Evolutionary conservation across 2,113 vertebrate genomes (phyloP), one percentile per base, ranked within the genome.

Genomic region (Gambusia affinis): DNA sequence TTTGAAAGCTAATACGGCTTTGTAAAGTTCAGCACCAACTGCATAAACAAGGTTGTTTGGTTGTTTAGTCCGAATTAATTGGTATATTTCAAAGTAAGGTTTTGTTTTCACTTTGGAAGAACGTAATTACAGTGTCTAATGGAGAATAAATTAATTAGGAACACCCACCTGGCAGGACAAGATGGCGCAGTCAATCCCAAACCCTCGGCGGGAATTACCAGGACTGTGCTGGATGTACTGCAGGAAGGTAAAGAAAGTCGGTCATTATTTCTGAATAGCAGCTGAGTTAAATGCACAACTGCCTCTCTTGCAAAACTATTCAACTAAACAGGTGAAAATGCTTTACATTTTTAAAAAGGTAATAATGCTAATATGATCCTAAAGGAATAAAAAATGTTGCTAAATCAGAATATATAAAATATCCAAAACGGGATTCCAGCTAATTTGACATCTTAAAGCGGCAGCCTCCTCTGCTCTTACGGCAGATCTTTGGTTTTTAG

Each of bases 181-280:
- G 87, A 99, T 98, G 28, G 98, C 98, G 1, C 98, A 99, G 93
- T 99, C 98, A 0, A 99, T 97, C 88, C 98, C 98, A 4, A 99
- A 99, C 29, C 98, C 98, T 19, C 98, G 94, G 81, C 94, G 96
- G 0, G 98, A 98, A 89, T 95, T 97, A 12, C 97, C 97, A 0
- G 97, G 98, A 84, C 98, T 99, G 88, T 98, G 96, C 51, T 96
- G 95, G 28, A 98, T 94, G 67, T 99, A 99, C 98, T 99, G 94
- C 8, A 87, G 78, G 79, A 70, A 19, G 31, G 4, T 35, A 73
- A 17, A 69, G 30, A 31, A 33, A 64, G 4, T n/a, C 1, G 54
- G 22, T 37, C 22, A 27, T 24, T 64, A 70, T 27, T 47, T 28
- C 8, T 15, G 27, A 54, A 42, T 22, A 28, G 8, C 11, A 67